Conservation (phyloP, 1,140 invertebrate genomes). For the Probaryconus sp. region DNA sequence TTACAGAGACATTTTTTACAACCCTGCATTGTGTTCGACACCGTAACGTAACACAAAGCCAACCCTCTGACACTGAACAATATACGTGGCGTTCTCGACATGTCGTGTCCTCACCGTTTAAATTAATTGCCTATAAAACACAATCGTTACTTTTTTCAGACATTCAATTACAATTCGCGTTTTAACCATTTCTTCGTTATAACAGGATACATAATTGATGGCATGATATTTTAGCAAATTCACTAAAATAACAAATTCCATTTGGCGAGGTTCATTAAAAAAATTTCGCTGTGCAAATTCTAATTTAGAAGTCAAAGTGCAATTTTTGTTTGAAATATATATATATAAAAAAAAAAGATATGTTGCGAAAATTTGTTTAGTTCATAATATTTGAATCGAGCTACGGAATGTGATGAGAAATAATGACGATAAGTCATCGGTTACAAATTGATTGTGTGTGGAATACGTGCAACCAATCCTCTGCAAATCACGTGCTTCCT, state of each 20-base stretch:
- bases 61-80: conserved; percentile 37
- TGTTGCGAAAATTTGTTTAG: conserved; percentile 1
- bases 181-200: conserved; percentile 29
- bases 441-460: background rate
- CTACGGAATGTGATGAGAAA: conserved; percentile 9
- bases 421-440: conserved; percentile 14
- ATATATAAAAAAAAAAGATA: no score
- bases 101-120: conserved; percentile 60
- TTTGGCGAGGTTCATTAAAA: no score
- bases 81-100: conserved; percentile 39
- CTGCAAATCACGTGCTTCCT: conserved; percentile 28
- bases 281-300: no score
- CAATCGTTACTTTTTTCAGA: conserved; percentile 68
- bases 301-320: no score
- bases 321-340: no score
- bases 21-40: conserved; percentile 38
- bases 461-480: conserved; percentile 9
- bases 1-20: conserved; percentile 49
- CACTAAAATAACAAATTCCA: no score
- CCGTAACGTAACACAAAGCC: conserved; percentile 34
- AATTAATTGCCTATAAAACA: conserved; percentile 72
- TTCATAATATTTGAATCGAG: conserved; percentile 2
- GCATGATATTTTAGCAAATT: conserved; percentile 3
- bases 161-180: conserved; percentile 62
- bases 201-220: conserved; percentile 15